Evolutionary conservation across 2,797 vertebrate genomes (phyloP).

Genomic region (Dromococcyx pavoninus): DNA sequence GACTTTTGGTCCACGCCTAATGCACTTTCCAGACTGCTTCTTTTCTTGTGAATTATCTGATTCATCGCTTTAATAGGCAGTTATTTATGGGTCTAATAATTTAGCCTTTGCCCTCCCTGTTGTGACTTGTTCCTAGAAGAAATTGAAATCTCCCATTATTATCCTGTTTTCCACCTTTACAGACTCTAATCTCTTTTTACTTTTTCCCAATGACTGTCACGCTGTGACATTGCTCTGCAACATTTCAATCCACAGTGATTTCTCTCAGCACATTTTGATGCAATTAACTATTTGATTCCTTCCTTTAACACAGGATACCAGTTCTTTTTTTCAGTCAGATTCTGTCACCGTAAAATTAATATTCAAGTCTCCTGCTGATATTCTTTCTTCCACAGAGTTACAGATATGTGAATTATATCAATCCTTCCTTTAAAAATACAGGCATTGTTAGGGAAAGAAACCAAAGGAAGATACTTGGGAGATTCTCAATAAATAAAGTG

Average conservation of each 20-base stretch:
- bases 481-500: neutral
- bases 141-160: neutral
- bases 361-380: neutral
- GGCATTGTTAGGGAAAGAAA: neutral
- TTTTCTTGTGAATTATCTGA: neutral
- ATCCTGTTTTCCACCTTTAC: neutral
- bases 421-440: neutral
- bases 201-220: neutral
- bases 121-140: neutral
- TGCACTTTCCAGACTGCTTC: neutral
- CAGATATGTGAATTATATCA: neutral
- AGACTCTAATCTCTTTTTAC: neutral
- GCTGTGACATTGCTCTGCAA: neutral
- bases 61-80: neutral
- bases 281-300: neutral
- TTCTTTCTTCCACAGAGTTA: neutral
- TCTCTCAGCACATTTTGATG: neutral
- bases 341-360: neutral
- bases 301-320: neutral
- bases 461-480: neutral
- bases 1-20: neutral
- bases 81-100: neutral
- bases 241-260: neutral
- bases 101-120: neutral
- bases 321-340: neutral